Evolutionary conservation across 2,888 invertebrate genomes (phyloP).

Genomic region (Zaprionus obscuricornis): DNA sequence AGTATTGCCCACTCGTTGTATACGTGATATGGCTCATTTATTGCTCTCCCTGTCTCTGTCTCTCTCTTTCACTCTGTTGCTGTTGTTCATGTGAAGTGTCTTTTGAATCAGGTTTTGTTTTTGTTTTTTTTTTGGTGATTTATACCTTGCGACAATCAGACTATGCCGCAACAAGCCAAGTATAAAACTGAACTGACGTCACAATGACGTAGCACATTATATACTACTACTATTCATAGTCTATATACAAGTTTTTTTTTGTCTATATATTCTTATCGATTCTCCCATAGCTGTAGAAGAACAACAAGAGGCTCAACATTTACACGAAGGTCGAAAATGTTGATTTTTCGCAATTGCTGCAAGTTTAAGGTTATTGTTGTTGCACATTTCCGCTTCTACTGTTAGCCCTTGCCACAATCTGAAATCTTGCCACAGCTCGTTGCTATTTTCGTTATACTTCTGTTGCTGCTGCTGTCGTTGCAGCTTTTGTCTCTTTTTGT

Average conservation of each 20-base stretch:
- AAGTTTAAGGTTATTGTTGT: conserved; percentile 53
- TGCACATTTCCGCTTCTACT: conserved; percentile 34
- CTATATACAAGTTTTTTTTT: no score
- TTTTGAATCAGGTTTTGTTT: conserved; percentile 10
- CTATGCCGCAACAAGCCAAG: conserved; percentile 3
- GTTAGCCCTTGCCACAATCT: background rate
- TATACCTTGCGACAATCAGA: conserved; percentile 23
- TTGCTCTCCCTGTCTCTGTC: background rate
- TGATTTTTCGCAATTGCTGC: conserved; percentile 45
- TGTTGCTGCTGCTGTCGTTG: conserved; percentile 12
- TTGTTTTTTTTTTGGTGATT: conserved; percentile 41
- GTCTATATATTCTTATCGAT: conserved; percentile 35
- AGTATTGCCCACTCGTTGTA: conserved; percentile 27
- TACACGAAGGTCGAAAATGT: conserved; percentile 38
- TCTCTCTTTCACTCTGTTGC: background rate
- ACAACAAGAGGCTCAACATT: conserved; percentile 14
- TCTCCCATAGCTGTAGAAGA: no score
- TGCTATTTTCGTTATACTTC: conserved; percentile 43
- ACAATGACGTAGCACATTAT: conserved; percentile 3
- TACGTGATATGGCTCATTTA: conserved; percentile 30
- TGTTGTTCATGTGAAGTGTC: background rate
- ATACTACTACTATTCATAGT: background rate
- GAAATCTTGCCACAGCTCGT: conserved; percentile 17
- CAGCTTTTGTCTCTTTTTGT: conserved; percentile 15
- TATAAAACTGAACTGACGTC: conserved; percentile 33